A percentile compares a stretch with the other conserved stretches of the same genome.
phyloP scores from a whole-genome alignment of 2,888 invertebrate genomes.

The Melanchra persicariae region DNA sequence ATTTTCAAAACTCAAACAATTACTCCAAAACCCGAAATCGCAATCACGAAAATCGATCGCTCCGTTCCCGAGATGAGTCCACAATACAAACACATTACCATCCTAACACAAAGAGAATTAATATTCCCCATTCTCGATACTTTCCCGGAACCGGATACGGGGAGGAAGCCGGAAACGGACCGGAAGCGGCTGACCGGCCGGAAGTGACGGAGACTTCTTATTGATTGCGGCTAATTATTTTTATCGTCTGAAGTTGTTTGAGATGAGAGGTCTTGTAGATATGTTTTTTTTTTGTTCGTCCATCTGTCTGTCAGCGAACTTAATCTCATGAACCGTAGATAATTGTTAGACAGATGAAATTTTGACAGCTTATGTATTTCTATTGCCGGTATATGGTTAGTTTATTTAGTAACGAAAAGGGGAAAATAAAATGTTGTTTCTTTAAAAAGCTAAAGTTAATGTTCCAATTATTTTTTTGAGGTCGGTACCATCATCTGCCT shows the following conservation, averaged over 20 bases:
- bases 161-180: conserved; percentile 76
- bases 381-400: too few relatives aligned
- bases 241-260: conserved; percentile 62
- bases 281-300: neutral
- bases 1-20: too few relatives aligned
- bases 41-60: conserved; percentile 34
- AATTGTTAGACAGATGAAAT: too few relatives aligned
- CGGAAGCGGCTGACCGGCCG: conserved; percentile 82
- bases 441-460: too few relatives aligned
- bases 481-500: too few relatives aligned
- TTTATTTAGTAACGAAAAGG: too few relatives aligned
- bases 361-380: too few relatives aligned
- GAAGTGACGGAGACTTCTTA: conserved; percentile 77
- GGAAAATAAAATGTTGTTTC: too few relatives aligned
- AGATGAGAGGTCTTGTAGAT: conserved; percentile 13
- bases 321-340: too few relatives aligned
- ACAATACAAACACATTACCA: conserved; percentile 62
- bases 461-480: too few relatives aligned
- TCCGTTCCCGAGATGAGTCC: conserved; percentile 42
- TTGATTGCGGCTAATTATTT: conserved; percentile 84
- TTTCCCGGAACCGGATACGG: conserved; percentile 73
- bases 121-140: conserved; percentile 66
- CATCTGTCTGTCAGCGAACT: too few relatives aligned
- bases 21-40: conserved; percentile 13
- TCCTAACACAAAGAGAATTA: conserved; percentile 66